Base-by-base conservation (phyloP, 2,113 vertebrate species). In the Oostethus manadensis region DNA sequence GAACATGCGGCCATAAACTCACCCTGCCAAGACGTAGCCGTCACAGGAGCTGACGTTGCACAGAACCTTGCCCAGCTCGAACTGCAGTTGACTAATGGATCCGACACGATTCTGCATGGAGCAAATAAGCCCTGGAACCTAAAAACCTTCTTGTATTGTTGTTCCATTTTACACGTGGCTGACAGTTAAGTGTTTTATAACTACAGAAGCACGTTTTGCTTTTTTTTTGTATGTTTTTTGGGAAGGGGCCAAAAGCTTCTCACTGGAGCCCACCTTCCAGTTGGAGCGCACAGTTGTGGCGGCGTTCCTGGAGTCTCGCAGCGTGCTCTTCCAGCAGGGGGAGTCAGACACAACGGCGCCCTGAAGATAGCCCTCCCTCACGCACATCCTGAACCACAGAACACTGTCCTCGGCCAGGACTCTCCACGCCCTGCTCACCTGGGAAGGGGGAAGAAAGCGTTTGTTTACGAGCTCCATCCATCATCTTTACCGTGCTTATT, bases 391-490 rank as follows among this genome's bases (percentile, higher is more conserved):
- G 85, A 92, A 94, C 97, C 97, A 99, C 76, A 99, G 77, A 59
- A 96, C 90, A 17, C 90, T 81, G 1, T 98, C 97, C 75, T 98
- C 97, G 1, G 97, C 92, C 29, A 98, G 92, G 46, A 89, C 77
- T 61, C 92, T 92, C 97, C 97, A 99, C 0, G 89, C 88, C 79
- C 83, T 93, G 90, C 96, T 98, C 82, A 98, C 96, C 97, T 99
- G 84, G 11, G 4, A 14, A 14, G 10, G 38, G 38, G 38, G 38
- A 11, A 10, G 38, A 42, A 13, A 14, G 38, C 38, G 11, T 13
- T 7, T 33, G 29, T 6, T 33, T 33, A 33, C 29, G 8, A 33
- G 29, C 1, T 4, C 29, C 29, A 33, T 33, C 7, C 29, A 33
- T 33, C 29, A 33, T 33, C 29, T 33, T 33, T 33, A 33, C 29